phyloP scores from a whole-genome alignment of 2,888 invertebrate genomes.

The Odontocolon sp. region DNA sequence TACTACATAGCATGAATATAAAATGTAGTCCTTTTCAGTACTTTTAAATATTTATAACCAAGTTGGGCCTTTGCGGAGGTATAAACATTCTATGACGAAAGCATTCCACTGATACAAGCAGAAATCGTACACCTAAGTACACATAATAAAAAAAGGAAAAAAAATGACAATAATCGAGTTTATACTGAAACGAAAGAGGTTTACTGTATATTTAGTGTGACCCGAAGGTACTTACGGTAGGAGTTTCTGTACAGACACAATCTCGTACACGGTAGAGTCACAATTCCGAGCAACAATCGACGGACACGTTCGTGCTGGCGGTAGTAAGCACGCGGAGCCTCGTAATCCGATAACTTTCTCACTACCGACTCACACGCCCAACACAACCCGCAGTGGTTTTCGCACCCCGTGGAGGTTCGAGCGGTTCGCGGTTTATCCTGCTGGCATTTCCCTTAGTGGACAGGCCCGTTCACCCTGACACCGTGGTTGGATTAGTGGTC shows the following conservation, averaged over 20 bases:
- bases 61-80: slow-evolving; percentile 24
- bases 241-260: background rate
- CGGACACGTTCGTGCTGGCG: slow-evolving; percentile 14
- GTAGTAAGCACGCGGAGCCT: slow-evolving; percentile 16
- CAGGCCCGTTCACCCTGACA: slow-evolving; percentile 9
- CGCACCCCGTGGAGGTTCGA: slow-evolving; percentile 22
- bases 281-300: slow-evolving; percentile 19
- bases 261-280: background rate
- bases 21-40: slow-evolving; percentile 1
- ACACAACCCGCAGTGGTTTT: slow-evolving; percentile 46
- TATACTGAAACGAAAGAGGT: background rate
- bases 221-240: background rate
- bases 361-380: slow-evolving; percentile 42
- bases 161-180: too few species aligned
- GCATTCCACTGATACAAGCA: too few species aligned
- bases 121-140: too few species aligned
- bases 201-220: background rate
- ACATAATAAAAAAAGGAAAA: too few species aligned
- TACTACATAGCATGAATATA: slow-evolving; percentile 24
- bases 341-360: slow-evolving; percentile 69
- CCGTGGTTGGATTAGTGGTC: slow-evolving; percentile 28
- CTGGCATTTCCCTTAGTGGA: slow-evolving; percentile 19
- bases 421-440: slow-evolving; percentile 43
- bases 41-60: slow-evolving; percentile 35
- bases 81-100: slow-evolving; percentile 12